These are phyloP conservation scores for Hemaris fuciformis DNA, from an alignment of 2,888 invertebrate genomes.

Conservation along the genomic window DNA sequence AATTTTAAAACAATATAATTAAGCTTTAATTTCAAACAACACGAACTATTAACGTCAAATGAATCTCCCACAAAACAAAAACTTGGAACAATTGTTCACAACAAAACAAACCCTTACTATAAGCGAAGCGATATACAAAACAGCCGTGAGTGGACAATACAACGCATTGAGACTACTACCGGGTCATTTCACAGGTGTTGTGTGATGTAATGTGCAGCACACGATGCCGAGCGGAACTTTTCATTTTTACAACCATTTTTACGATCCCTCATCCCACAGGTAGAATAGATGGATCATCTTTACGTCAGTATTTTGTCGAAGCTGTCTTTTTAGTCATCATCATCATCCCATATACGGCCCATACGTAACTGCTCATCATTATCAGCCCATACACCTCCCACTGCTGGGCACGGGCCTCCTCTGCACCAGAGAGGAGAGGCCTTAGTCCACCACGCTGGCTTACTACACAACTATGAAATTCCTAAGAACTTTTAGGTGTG, in stretches of 20 bases:
- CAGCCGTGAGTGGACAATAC: conserved; percentile 40
- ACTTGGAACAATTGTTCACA: neutral
- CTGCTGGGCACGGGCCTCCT: no score
- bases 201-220: conserved; percentile 18
- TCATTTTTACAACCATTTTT: neutral
- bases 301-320: neutral
- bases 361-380: no score
- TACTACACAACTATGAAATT: no score
- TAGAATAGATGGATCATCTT: neutral
- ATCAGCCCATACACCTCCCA: no score
- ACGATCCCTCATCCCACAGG: neutral
- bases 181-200: conserved; percentile 46
- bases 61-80: neutral
- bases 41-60: neutral
- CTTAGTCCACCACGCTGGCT: no score
- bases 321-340: no score
- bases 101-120: conserved; percentile 1
- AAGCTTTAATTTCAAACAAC: neutral
- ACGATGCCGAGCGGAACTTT: neutral
- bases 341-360: no score
- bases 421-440: no score
- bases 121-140: neutral
- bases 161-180: conserved; percentile 38
- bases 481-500: no score
- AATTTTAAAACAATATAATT: neutral